These are phyloP conservation scores for Tetragnatha versicolor DNA, from an alignment of 1,140 invertebrate species.

Conservation along the genomic window DNA sequence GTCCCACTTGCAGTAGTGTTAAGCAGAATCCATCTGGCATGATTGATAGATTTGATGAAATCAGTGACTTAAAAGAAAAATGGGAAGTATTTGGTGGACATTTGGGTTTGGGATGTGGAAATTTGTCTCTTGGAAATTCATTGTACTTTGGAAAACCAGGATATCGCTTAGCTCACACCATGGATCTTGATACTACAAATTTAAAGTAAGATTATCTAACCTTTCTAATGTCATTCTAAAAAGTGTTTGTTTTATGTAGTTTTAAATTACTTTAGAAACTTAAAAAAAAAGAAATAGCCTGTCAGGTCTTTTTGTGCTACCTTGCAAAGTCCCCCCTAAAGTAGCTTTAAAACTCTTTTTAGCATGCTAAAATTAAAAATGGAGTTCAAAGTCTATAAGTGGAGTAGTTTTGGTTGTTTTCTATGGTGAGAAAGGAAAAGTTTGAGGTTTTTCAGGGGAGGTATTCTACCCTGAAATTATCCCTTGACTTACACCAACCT, in stretches of 20 bases:
- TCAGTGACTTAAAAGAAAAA: neutral
- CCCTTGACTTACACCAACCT: too few species aligned
- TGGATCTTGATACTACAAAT: slow-evolving; percentile 50
- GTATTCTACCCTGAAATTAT: too few species aligned
- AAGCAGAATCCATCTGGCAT: slow-evolving; percentile 49
- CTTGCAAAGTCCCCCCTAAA: too few species aligned
- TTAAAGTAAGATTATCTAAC: slow-evolving; percentile 24
- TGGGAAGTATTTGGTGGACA: slow-evolving; percentile 48
- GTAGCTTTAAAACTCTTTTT: too few species aligned
- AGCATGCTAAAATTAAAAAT: too few species aligned
- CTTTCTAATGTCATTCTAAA: slow-evolving; percentile 53
- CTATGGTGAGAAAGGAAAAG: too few species aligned
- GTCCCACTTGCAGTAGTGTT: slow-evolving; percentile 34
- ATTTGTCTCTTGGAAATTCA: slow-evolving; percentile 49
- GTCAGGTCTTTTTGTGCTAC: too few species aligned
- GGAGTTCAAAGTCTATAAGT: too few species aligned
- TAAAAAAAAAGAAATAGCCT: too few species aligned
- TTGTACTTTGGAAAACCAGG: slow-evolving; percentile 50
- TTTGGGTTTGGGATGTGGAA: slow-evolving; percentile 47
- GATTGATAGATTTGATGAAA: slow-evolving; percentile 52
- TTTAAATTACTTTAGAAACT: neutral
- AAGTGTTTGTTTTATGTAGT: neutral
- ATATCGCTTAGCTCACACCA: slow-evolving; percentile 42
- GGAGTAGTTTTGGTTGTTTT: too few species aligned
- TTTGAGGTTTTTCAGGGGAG: too few species aligned